These are phyloP conservation scores for Lepidurus packardi DNA, from an alignment of 1,140 invertebrate species.

Conservation along the genomic window DNA sequence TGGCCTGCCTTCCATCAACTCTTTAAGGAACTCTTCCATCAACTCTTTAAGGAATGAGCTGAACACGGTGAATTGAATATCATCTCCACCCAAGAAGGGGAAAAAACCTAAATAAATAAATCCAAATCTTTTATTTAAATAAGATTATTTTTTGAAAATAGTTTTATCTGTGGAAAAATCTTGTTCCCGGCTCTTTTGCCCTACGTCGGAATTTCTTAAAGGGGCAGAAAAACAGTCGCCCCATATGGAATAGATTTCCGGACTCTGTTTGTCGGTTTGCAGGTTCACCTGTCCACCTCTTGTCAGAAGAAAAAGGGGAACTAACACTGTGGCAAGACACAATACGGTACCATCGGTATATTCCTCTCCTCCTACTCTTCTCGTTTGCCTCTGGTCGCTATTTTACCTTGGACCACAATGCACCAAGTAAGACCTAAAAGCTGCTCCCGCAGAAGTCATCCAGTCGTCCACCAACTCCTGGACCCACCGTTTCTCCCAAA, in stretches of 20 bases:
- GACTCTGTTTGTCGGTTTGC: constrained; percentile 9
- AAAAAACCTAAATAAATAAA: too few relatives aligned
- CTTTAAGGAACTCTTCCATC: too few relatives aligned
- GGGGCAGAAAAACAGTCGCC: not conserved
- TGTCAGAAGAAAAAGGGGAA: constrained; percentile 15
- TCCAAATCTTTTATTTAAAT: too few relatives aligned
- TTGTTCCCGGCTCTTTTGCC: too few relatives aligned
- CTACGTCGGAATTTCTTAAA: too few relatives aligned
- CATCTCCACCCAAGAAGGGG: too few relatives aligned
- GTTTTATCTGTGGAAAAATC: too few relatives aligned
- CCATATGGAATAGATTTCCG: constrained; percentile 3
- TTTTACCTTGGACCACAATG: constrained; percentile 14
- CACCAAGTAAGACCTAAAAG: constrained; percentile 21
- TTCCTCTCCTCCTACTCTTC: constrained; percentile 4
- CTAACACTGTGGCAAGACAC: not conserved
- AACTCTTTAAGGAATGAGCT: too few relatives aligned
- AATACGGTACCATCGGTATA: not conserved
- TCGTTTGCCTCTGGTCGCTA: not conserved
- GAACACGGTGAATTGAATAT: too few relatives aligned
- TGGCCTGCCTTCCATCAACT: too few relatives aligned
- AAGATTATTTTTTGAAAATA: too few relatives aligned
- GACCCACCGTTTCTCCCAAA: not conserved
- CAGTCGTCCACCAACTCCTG: constrained; percentile 13
- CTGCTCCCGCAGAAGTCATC: constrained; percentile 6
- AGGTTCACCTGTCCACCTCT: constrained; percentile 17